Percentiles rank a stretch among this genome's conserved stretches.
phyloP scores from a whole-genome alignment of 2,113 vertebrate genomes.

The Phaethon lepturus region DNA sequence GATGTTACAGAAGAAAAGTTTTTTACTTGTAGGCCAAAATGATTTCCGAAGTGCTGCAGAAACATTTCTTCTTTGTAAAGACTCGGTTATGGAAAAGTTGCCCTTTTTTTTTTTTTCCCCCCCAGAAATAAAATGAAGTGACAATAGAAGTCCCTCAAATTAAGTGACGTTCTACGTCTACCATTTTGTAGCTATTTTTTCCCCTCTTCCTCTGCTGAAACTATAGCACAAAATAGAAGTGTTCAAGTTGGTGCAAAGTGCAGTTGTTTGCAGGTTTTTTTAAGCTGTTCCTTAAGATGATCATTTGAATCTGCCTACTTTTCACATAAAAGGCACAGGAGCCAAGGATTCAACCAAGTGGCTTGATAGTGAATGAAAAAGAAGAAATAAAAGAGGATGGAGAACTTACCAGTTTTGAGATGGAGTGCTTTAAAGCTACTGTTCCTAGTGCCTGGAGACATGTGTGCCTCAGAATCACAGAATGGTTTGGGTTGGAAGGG shows the following conservation, averaged over 20 bases:
- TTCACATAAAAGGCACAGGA: not conserved
- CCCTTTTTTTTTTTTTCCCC: not conserved
- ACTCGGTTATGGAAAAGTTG: not conserved
- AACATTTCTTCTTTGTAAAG: not conserved
- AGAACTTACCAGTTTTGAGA: not conserved
- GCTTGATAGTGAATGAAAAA: not conserved
- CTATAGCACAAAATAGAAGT: not conserved
- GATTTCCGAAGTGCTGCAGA: not conserved
- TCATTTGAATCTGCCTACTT: not conserved
- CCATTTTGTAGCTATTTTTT: not conserved
- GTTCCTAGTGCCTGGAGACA: not conserved
- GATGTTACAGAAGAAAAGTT: not conserved
- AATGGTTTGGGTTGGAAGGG: too few relatives aligned
- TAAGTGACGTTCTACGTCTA: not conserved
- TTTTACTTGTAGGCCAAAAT: not conserved
- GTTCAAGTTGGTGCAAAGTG: not conserved
- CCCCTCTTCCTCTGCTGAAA: not conserved
- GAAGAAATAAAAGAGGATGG: not conserved
- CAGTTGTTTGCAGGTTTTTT: not conserved
- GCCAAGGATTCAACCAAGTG: not conserved
- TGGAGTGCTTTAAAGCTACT: not conserved
- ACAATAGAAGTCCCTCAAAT: not conserved
- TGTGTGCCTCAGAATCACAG: too few relatives aligned
- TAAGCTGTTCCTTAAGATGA: not conserved
- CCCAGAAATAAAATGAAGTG: constrained; percentile 25